A percentile compares a stretch with the other conserved stretches of the same genome.
These are phyloP conservation scores for Hypothenemus hampei DNA, from an alignment of 1,140 invertebrate genomes.

Conservation along the genomic window DNA sequence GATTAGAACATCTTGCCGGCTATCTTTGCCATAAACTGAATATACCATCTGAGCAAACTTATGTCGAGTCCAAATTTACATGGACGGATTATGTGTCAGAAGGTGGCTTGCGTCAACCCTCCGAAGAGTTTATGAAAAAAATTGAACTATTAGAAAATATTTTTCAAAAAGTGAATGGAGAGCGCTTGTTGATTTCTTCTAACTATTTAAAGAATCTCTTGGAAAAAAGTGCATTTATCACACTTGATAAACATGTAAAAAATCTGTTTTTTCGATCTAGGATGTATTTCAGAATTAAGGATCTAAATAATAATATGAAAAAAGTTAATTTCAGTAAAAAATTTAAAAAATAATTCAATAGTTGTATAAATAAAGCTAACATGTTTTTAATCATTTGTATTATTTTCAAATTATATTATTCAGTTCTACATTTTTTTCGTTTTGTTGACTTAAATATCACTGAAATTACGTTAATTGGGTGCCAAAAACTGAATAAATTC, in stretches of 20 bases:
- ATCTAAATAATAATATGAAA: slow-evolving; percentile 9
- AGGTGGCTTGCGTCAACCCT: slow-evolving; percentile 13
- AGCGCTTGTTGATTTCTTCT: slow-evolving; percentile 1
- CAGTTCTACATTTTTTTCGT: no score
- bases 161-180: slow-evolving; percentile 13
- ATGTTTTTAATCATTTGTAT: no score
- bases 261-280: slow-evolving; percentile 8
- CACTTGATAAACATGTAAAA: not conserved
- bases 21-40: slow-evolving; percentile 19
- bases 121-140: slow-evolving; percentile 4
- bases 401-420: no score
- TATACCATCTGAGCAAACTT: slow-evolving; percentile 13
- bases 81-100: slow-evolving; percentile 13
- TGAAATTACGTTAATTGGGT: no score
- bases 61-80: slow-evolving; percentile 17
- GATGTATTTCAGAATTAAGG: slow-evolving; percentile 1
- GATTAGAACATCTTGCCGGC: slow-evolving; percentile 23
- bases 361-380: no score
- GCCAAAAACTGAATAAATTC: no score
- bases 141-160: slow-evolving; percentile 7
- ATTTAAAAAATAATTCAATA: no score
- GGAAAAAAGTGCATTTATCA: not conserved
- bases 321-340: no score
- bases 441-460: no score
- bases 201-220: slow-evolving; percentile 1